Evolutionary conservation across 53 echinoderm and acorn worm species (phyloP), one percentile per base, ranked within the genome.

Genomic region (Pentamera pediparva): DNA sequence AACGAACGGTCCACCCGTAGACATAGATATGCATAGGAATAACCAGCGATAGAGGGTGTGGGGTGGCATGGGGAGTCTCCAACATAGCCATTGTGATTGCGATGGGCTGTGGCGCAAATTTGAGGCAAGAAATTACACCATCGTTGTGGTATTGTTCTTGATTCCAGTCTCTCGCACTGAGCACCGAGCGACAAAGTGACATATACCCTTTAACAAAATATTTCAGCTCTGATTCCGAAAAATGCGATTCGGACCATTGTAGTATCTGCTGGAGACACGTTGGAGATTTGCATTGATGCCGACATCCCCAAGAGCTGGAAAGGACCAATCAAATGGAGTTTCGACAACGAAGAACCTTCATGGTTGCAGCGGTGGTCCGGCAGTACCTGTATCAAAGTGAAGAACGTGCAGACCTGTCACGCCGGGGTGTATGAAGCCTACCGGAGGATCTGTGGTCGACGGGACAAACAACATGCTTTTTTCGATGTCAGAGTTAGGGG

Each of bases 141-240:
- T n/a, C n/a, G n/a, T n/a, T n/a, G n/a, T n/a, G n/a, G n/a, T n/a
- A n/a, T n/a, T n/a, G n/a, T n/a, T n/a, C n/a, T n/a, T n/a, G n/a
- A n/a, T n/a, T n/a, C n/a, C n/a, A n/a, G n/a, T n/a, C n/a, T n/a
- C n/a, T n/a, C n/a, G n/a, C n/a, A n/a, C n/a, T n/a, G n/a, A n/a
- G n/a, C n/a, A n/a, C n/a, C n/a, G n/a, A n/a, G n/a, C n/a, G n/a
- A n/a, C n/a, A n/a, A n/a, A n/a, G n/a, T n/a, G n/a, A n/a, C n/a
- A n/a, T n/a, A n/a, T n/a, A n/a, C n/a, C n/a, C n/a, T n/a, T n/a
- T n/a, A n/a, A n/a, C n/a, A n/a, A n/a, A n/a, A n/a, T n/a, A n/a
- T n/a, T n/a, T n/a, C 29, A 57, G 57, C 28, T 57, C 57, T 57
- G 10, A 57, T 57, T 26, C 57, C 57, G 57, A 26, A 57, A 26